phyloP scores from a whole-genome alignment of 2,113 vertebrate genomes.

The Ageneiosus marmoratus region DNA sequence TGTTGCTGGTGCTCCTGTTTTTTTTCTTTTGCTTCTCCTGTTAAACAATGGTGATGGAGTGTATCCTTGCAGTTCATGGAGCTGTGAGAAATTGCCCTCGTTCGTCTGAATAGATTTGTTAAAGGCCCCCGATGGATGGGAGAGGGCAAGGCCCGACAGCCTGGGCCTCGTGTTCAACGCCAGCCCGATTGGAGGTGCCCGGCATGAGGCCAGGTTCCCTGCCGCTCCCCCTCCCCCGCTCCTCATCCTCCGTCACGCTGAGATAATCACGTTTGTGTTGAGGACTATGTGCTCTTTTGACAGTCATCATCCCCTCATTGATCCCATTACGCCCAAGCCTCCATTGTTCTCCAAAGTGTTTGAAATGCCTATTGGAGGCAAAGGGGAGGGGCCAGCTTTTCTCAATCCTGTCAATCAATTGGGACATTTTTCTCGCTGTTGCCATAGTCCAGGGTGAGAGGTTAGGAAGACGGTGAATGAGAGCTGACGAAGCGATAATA shows the following conservation, averaged over 20 bases:
- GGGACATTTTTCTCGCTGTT: slow-evolving; percentile 98
- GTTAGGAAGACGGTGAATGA: slow-evolving; percentile 96
- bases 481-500: slow-evolving; percentile 95
- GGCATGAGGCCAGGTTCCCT: slow-evolving; percentile 78
- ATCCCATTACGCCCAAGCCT: slow-evolving; percentile 95
- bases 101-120: slow-evolving; percentile 91
- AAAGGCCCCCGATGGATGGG: slow-evolving; percentile 84
- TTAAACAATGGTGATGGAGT: slow-evolving; percentile 34
- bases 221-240: slow-evolving; percentile 64
- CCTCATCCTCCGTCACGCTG: slow-evolving; percentile 87
- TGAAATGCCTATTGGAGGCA: slow-evolving; percentile 92
- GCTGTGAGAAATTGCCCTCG: slow-evolving; percentile 46
- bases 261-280: slow-evolving; percentile 99
- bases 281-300: slow-evolving; percentile 99
- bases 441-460: slow-evolving; percentile 96
- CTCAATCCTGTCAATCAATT: slow-evolving; percentile 95
- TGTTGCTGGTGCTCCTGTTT: not conserved
- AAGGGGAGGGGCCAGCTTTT: slow-evolving; percentile 79
- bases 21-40: slow-evolving; percentile 9
- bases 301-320: slow-evolving; percentile 96
- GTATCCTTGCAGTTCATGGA: slow-evolving; percentile 21
- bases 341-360: slow-evolving; percentile 95
- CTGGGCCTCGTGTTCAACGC: slow-evolving; percentile 79
- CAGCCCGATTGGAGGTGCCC: slow-evolving; percentile 80
- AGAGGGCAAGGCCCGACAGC: slow-evolving; percentile 77